These are phyloP conservation scores for Micronycteris hirsuta DNA, from an alignment of 2,113 vertebrate genomes.

Conservation along the genomic window DNA sequence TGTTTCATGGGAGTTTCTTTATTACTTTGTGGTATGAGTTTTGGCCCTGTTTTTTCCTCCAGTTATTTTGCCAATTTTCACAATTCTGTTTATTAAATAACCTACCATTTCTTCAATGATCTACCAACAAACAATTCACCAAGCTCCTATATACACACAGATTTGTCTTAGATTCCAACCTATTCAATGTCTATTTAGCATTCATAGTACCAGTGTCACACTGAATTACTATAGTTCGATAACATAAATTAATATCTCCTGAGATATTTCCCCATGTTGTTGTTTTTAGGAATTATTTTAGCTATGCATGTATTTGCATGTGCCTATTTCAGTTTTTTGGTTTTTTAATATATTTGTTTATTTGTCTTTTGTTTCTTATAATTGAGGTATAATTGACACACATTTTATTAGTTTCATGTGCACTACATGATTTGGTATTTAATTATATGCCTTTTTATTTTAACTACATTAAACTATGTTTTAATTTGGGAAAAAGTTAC, in stretches of 20 bases:
- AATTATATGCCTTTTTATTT: not conserved
- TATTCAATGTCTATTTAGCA: not conserved
- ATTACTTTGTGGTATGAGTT: not conserved
- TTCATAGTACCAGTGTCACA: not conserved
- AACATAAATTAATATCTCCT: not conserved
- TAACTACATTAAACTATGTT: not conserved
- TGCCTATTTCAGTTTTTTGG: not conserved
- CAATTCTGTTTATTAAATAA: not conserved
- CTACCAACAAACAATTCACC: not conserved
- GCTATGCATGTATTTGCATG: not conserved
- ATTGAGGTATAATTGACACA: not conserved
- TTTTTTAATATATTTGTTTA: not conserved
- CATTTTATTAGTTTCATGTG: not conserved
- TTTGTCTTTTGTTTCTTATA: not conserved
- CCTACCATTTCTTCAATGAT: not conserved
- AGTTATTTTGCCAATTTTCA: slow-evolving; percentile 35
- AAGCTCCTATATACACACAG: not conserved
- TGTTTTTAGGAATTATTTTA: slow-evolving; percentile 4
- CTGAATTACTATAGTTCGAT: not conserved
- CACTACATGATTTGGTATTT: not conserved
- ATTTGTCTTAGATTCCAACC: slow-evolving; percentile 1
- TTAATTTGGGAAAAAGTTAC: not conserved
- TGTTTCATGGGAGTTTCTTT: not conserved
- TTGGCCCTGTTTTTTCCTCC: not conserved
- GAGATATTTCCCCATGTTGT: not conserved